Evolutionary conservation across 2,797 vertebrate species (phyloP).

Genomic region (Garrulus glandarius): DNA sequence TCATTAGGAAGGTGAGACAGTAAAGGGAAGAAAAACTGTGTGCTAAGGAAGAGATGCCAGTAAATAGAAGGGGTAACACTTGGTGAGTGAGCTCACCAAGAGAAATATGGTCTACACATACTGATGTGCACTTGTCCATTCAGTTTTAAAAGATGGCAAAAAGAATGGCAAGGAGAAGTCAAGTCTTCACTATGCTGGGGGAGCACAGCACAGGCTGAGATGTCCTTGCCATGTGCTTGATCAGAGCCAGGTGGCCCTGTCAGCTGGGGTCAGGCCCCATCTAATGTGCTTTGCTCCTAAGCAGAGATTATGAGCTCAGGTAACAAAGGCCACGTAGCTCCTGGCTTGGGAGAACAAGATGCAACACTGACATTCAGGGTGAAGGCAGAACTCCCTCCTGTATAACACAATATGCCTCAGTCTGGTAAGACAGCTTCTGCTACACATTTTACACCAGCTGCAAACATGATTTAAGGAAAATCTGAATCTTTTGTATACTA

Average conservation of each 20-base stretch:
- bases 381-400: neutral
- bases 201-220: neutral
- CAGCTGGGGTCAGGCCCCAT: neutral
- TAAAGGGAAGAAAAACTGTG: neutral
- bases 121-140: neutral
- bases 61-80: neutral
- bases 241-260: neutral
- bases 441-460: neutral
- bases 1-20: neutral
- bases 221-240: neutral
- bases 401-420: accelerated
- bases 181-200: neutral
- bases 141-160: neutral
- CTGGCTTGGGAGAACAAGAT: neutral
- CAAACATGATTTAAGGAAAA: neutral
- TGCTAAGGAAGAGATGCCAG: neutral
- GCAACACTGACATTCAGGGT: neutral
- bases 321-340: neutral
- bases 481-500: neutral
- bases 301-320: neutral
- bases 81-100: neutral
- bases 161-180: neutral
- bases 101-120: neutral
- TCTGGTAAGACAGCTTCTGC: neutral
- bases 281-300: neutral